phyloP scores from a whole-genome alignment of 2,113 vertebrate species.

The Platycercus adscitus region DNA sequence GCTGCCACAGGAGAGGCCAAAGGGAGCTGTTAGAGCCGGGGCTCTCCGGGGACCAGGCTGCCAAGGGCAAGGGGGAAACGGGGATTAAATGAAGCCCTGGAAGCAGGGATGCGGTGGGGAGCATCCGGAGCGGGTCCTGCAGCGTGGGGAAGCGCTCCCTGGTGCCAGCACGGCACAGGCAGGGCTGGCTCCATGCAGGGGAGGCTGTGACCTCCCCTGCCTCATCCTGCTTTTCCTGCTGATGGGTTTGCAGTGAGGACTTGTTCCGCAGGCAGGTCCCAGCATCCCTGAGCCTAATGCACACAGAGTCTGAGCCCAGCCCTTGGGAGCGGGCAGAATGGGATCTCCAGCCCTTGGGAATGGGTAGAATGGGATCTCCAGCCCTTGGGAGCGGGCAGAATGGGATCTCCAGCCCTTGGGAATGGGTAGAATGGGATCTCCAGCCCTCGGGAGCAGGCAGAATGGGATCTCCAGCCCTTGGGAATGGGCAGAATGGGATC shows the following conservation, averaged over 20 bases:
- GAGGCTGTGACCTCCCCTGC: neutral
- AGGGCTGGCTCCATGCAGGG: neutral
- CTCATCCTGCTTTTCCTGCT: fast-evolving
- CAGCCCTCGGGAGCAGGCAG: neutral
- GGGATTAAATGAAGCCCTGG: neutral
- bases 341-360: neutral
- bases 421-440: neutral
- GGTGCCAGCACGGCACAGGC: fast-evolving
- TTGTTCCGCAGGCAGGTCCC: neutral
- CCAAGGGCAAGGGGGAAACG: fast-evolving
- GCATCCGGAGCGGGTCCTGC: neutral
- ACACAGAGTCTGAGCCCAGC: fast-evolving
- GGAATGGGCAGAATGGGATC: neutral
- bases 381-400: neutral
- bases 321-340: neutral
- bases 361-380: neutral
- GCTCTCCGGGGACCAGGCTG: neutral
- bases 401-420: neutral
- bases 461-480: neutral
- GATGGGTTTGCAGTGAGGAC: neutral
- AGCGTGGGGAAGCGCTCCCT: fast-evolving
- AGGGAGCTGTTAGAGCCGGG: neutral
- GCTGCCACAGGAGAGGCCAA: neutral
- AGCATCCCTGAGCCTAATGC: neutral
- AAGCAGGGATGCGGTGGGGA: neutral